Conservation (phyloP, 2,797 vertebrate genomes). For the Fistularia commersonii region DNA sequence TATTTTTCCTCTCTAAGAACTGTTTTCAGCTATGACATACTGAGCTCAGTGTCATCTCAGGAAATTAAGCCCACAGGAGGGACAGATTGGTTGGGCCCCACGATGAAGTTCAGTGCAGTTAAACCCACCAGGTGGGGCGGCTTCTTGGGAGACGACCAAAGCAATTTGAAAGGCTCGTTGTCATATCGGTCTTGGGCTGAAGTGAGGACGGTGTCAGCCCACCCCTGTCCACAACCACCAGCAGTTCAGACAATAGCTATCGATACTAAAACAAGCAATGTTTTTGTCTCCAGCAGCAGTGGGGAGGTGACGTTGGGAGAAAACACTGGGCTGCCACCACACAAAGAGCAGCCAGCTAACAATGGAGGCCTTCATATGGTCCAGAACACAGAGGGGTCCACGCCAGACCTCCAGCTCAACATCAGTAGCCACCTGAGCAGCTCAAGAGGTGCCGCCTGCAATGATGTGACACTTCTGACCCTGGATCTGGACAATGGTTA, state of each 20-base stretch:
- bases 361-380: slow-evolving; percentile 37
- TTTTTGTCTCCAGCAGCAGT: slow-evolving; percentile 30
- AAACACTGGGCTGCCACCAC: slow-evolving; percentile 52
- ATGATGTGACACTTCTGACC: slow-evolving; percentile 42
- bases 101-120: background rate
- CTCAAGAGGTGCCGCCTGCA: slow-evolving; percentile 30
- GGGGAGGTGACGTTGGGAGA: slow-evolving; percentile 42
- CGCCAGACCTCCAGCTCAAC: slow-evolving; percentile 16
- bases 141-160: slow-evolving; percentile 39
- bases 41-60: slow-evolving; percentile 32
- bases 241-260: slow-evolving; percentile 30
- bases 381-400: slow-evolving; percentile 33
- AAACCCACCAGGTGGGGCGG: slow-evolving; percentile 46
- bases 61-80: slow-evolving; percentile 5
- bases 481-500: slow-evolving; percentile 89
- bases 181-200: slow-evolving; percentile 27
- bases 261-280: slow-evolving; percentile 28
- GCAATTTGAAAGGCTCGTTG: slow-evolving; percentile 9
- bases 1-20: slow-evolving; percentile 24
- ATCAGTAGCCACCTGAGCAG: slow-evolving; percentile 13
- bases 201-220: slow-evolving; percentile 9
- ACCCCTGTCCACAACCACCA: slow-evolving; percentile 40
- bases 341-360: slow-evolving; percentile 49
- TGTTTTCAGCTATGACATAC: slow-evolving; percentile 45
- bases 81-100: slow-evolving; percentile 9